Evolutionary conservation across 2,888 invertebrate species (phyloP).

Genomic region (Drosophila antonietae): DNA sequence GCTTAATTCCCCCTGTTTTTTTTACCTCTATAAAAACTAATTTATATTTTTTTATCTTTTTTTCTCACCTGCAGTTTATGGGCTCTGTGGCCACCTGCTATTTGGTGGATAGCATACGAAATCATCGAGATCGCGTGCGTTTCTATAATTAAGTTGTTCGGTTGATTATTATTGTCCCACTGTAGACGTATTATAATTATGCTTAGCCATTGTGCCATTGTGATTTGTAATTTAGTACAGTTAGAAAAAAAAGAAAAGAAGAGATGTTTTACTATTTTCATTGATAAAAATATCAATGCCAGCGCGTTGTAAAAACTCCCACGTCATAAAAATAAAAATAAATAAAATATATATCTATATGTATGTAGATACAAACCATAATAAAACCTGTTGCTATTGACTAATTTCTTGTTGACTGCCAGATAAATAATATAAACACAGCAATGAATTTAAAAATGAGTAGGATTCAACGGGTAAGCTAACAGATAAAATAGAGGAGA

Average conservation of each 20-base stretch:
- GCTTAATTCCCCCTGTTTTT: not conserved
- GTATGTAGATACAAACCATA: constrained; percentile 9
- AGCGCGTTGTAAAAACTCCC: constrained; percentile 58
- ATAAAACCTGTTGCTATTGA: constrained; percentile 70
- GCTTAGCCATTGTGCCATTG: constrained; percentile 54
- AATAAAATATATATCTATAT: not conserved
- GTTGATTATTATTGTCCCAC: constrained; percentile 26
- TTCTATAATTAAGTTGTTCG: constrained; percentile 73
- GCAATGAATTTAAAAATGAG: constrained; percentile 42
- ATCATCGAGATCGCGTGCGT: constrained; percentile 77
- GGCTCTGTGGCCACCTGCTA: constrained; percentile 77
- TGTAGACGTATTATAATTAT: constrained; percentile 39
- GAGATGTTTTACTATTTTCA: constrained; percentile 27
- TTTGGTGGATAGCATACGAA: constrained; percentile 80
- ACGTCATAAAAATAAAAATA: constrained; percentile 38
- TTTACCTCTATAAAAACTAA: not conserved
- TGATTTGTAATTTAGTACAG: constrained; percentile 65
- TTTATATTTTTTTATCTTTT: constrained; percentile 7
- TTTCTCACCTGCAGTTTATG: constrained; percentile 61
- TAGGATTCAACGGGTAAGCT: constrained; percentile 42
- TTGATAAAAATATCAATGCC: constrained; percentile 67
- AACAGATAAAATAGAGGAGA: constrained; percentile 37
- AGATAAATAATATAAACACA: constrained; percentile 44
- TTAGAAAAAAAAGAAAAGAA: constrained; percentile 7
- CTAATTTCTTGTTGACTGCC: constrained; percentile 52